These are phyloP conservation scores for Tupaia tana DNA, from an alignment of 2,113 vertebrate species.

Conservation along the genomic window DNA sequence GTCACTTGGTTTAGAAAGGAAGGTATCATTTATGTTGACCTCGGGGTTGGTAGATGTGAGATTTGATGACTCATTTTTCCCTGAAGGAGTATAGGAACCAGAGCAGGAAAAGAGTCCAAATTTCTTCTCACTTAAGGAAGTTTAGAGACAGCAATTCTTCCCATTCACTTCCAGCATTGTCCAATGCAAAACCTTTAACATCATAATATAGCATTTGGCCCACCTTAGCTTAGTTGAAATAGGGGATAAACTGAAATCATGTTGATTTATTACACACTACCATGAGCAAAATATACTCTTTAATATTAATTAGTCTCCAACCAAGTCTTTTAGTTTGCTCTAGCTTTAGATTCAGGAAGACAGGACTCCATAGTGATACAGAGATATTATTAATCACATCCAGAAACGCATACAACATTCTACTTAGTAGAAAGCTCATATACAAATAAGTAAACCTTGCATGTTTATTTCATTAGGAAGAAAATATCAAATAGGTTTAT, in stretches of 20 bases:
- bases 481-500: slow-evolving; percentile 56
- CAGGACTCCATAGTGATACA: not conserved
- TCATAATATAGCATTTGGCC: not conserved
- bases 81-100: not conserved
- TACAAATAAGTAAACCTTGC: slow-evolving; percentile 36
- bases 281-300: slow-evolving; percentile 49
- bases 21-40: slow-evolving; percentile 15
- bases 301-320: slow-evolving; percentile 46
- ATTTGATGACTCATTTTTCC: slow-evolving; percentile 46
- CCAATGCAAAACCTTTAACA: slow-evolving; percentile 12
- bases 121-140: not conserved
- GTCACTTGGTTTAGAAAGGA: slow-evolving; percentile 42
- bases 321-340: slow-evolving; percentile 25
- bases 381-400: slow-evolving; percentile 41
- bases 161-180: not conserved
- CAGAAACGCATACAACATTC: slow-evolving; percentile 2
- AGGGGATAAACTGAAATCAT: slow-evolving; percentile 15
- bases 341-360: not conserved
- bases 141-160: slow-evolving; percentile 21
- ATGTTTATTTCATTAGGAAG: slow-evolving; percentile 66
- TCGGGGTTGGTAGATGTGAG: slow-evolving; percentile 34
- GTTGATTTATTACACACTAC: slow-evolving; percentile 50
- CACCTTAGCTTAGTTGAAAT: slow-evolving; percentile 1
- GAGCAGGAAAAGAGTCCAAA: not conserved
- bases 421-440: slow-evolving; percentile 19